Percentiles rank a stretch among this genome's conserved stretches.
Evolutionary conservation across 2,113 vertebrate genomes (phyloP).

Genomic region (Pseudopipra pipra): DNA sequence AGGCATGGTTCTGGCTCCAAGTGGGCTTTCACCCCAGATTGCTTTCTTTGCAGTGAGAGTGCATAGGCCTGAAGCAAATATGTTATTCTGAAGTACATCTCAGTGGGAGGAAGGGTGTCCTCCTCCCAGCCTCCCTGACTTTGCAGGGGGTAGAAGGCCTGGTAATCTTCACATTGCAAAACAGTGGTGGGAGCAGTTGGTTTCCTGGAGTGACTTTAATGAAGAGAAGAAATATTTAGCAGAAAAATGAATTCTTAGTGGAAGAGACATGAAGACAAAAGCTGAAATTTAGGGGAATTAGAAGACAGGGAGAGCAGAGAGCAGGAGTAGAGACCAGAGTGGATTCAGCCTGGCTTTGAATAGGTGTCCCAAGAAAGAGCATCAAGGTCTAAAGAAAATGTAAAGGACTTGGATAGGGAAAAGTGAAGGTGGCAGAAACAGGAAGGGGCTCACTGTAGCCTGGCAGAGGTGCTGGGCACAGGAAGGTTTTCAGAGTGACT

Average conservation of each 20-base stretch:
- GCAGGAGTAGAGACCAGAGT: background rate
- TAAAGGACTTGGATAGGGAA: background rate
- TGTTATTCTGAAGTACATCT: background rate
- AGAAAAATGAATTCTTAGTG: background rate
- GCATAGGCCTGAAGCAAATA: background rate
- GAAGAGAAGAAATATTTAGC: background rate
- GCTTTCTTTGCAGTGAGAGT: background rate
- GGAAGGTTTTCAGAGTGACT: background rate
- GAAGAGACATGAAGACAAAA: background rate
- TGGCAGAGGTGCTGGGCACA: background rate
- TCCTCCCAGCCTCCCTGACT: background rate
- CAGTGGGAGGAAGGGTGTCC: background rate
- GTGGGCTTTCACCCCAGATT: background rate
- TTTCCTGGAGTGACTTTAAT: slow-evolving; percentile 1
- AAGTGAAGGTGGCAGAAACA: background rate
- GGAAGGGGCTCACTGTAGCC: background rate
- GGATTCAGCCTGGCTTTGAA: background rate
- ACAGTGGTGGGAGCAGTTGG: background rate
- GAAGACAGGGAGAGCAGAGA: background rate
- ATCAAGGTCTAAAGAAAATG: background rate
- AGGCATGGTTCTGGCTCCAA: background rate
- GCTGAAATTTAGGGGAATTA: background rate
- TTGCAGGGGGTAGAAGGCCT: background rate
- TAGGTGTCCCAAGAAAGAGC: background rate
- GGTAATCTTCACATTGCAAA: background rate